A percentile compares a stretch with the other conserved stretches of the same genome.
Evolutionary conservation across 2,113 vertebrate species (phyloP).

Genomic region (Syrmaticus mikado): DNA sequence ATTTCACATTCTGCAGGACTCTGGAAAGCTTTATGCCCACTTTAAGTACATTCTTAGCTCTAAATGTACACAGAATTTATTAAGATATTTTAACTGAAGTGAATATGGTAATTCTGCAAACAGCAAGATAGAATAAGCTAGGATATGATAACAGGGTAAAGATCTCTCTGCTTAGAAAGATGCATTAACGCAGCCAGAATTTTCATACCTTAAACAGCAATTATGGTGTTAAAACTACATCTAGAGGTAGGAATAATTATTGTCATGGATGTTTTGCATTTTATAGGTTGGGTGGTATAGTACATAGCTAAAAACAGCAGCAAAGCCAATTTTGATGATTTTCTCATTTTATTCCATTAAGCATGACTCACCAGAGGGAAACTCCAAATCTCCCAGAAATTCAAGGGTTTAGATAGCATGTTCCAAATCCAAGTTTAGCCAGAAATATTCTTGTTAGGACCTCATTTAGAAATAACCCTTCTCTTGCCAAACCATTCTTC

Average conservation of each 20-base stretch:
- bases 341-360: constrained; percentile 51
- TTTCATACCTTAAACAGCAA: constrained; percentile 51
- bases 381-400: constrained; percentile 61
- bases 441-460: constrained; percentile 66
- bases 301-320: not conserved
- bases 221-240: constrained; percentile 65
- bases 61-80: not conserved
- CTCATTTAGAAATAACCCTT: constrained; percentile 68
- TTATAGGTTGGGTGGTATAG: not conserved
- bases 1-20: not conserved
- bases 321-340: constrained; percentile 2
- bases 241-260: constrained; percentile 56
- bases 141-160: constrained; percentile 32
- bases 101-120: not conserved
- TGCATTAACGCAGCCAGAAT: not conserved
- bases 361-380: constrained; percentile 70
- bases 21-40: not conserved
- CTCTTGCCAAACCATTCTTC: constrained; percentile 71
- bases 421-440: constrained; percentile 65
- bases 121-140: not conserved
- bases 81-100: constrained; percentile 10
- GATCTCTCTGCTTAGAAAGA: not conserved
- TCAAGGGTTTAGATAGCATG: constrained; percentile 58
- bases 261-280: not conserved
- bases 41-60: not conserved